These are phyloP conservation scores for Drosophila sp. DNA, from an alignment of 1,140 invertebrate genomes.

Conservation along the genomic window DNA sequence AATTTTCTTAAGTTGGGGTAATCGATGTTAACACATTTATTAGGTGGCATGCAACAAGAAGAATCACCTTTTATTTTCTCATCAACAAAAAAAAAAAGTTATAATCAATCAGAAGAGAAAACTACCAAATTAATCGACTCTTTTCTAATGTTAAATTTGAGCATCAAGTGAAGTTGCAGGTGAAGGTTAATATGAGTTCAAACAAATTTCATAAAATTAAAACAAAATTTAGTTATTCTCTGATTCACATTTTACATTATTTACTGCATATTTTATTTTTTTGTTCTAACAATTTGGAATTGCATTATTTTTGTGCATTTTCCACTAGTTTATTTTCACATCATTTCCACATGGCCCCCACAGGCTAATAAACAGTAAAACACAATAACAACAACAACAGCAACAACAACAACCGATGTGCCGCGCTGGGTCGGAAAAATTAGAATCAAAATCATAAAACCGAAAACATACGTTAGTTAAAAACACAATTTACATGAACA, in stretches of 20 bases:
- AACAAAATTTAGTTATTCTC: background rate
- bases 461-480: constrained; percentile 47
- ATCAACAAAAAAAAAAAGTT: background rate
- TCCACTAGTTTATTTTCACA: constrained; percentile 1
- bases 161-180: too few species aligned
- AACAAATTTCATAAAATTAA: too few species aligned
- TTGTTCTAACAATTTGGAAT: background rate
- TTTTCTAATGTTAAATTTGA: too few species aligned
- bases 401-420: background rate
- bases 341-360: background rate
- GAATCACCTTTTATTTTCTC: background rate
- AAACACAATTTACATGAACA: constrained; percentile 43
- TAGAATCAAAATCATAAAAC: constrained; percentile 40
- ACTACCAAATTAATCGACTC: too few species aligned
- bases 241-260: background rate
- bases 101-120: background rate
- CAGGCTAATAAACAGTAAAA: constrained; percentile 3
- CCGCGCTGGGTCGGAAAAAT: background rate
- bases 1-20: background rate
- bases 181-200: too few species aligned
- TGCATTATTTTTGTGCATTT: background rate
- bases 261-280: background rate
- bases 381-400: background rate
- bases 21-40: constrained; percentile 6
- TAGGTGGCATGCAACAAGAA: background rate